Evolutionary conservation across 1,140 invertebrate genomes (phyloP), one percentile per base, ranked within the genome.

Genomic region (Drosophila gunungcola): DNA sequence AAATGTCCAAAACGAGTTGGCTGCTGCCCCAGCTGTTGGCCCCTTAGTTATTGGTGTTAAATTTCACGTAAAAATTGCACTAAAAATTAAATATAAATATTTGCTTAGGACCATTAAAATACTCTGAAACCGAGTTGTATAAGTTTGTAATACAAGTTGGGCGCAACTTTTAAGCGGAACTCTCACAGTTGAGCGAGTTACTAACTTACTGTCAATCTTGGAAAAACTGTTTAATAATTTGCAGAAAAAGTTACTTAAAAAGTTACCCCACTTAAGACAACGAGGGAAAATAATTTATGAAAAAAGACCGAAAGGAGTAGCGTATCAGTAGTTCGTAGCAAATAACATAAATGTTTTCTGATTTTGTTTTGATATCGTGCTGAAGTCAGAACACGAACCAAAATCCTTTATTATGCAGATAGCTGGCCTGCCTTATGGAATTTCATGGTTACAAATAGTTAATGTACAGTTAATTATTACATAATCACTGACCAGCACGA

Each of bases 401-500:
- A 58, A 78, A 73, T 84, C 67, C 58, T 81, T 69, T 64, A 67
- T 76, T 73, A 75, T 63, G 64, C 64, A 68, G 64, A 68, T 68
- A 68, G 61, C 49, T 34, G 54, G 29, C 21, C 27, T 48, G 45
- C 51, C 27, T 42, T 72, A 45, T 51, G 82, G 79, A 83, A 88
- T 88, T 88, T 88, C 84, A 88, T 89, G 83, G 83, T 77, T 88
- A 88, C 83, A 88, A 88, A 88, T 88, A 88, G 80, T 88, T 88
- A 89, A 88, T 88, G 83, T 88, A 63, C 58, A 88, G 84, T 77
- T 88, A 89, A 88, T 88, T 88, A 88, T 88, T 88, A 88, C 83
- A 88, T 89, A 88, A 89, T 88, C 72, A 89, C 80, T 73, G 52
- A 46, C 36, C 65, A 65, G 48, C 83, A 88, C 83, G 83, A 77